These are phyloP conservation scores for Salarias fasciatus DNA, from an alignment of 2,797 vertebrate species.

Conservation along the genomic window DNA sequence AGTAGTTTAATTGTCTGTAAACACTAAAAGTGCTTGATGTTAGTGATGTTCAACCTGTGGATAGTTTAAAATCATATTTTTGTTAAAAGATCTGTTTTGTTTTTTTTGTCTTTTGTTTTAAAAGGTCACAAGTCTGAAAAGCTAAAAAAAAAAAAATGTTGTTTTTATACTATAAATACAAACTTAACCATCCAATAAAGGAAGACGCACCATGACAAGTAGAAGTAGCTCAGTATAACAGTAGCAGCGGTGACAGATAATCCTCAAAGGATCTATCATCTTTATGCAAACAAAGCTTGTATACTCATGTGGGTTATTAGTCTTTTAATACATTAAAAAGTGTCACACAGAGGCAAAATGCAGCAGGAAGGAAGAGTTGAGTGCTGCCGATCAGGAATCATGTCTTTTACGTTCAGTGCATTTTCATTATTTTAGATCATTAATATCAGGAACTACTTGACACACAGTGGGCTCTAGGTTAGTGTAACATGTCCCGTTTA, in stretches of 20 bases:
- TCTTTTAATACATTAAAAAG: conserved; percentile 23
- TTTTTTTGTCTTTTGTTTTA: not conserved
- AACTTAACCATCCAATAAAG: not conserved
- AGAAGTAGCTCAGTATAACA: not conserved
- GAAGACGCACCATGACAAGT: not conserved
- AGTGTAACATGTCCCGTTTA: too few species aligned
- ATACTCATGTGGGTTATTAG: too few species aligned
- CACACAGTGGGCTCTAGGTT: too few species aligned
- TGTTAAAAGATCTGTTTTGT: conserved; percentile 13
- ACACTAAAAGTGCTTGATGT: conserved; percentile 49
- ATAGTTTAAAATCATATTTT: too few species aligned
- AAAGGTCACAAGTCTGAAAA: not conserved
- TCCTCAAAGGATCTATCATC: too few species aligned
- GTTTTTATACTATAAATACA: not conserved
- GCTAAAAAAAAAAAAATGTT: not conserved
- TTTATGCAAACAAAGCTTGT: not conserved
- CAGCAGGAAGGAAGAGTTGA: not conserved
- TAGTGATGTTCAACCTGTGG: too few species aligned
- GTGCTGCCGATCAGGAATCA: too few species aligned
- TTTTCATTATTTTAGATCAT: too few species aligned
- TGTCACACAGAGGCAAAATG: not conserved
- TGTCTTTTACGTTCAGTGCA: too few species aligned
- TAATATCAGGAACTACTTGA: too few species aligned
- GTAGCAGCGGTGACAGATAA: not conserved
- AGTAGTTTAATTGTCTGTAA: conserved; percentile 18